Evolutionary conservation across 2,797 vertebrate genomes (phyloP), one percentile per base, ranked within the genome.

Genomic region (Dermochelys coriacea): DNA sequence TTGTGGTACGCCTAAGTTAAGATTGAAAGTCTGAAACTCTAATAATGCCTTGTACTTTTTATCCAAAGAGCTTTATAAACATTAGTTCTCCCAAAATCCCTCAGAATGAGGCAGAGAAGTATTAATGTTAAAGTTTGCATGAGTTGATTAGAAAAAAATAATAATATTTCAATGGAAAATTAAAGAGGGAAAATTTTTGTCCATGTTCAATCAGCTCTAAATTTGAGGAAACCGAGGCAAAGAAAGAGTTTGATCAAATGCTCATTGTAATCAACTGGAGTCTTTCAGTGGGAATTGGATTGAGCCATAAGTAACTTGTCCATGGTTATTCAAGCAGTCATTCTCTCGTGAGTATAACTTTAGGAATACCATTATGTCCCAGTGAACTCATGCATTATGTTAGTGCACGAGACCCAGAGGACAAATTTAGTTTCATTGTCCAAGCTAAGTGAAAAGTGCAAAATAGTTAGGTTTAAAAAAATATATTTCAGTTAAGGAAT

Each of bases 401-500:
- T 1, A 80, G 82, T 75, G 86, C 49, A 71, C 45, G 75, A 68
- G 8, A 89, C 81, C 7, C 27, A 84, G 5, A 51, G 1, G 0
- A 71, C 14, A 85, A 5, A 29, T 29, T 71, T 15, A 50, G 75
- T 79, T 59, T 57, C 41, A 12, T n/a, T n/a, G 29, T 41, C 7
- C n/a, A 88, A 2, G 8, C 2, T 84, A n/a, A 92, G 55, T 11
- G 4, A 93, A 52, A 12, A 90, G 51, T 7, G 1, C 12, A 88
- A 82, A 93, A 86, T 16, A 78, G 61, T 6, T 71, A 7, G 49
- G 7, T 82, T 85, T 41, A 10, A 55, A 55, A 89, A 79, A 29
- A 3, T 9, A 3, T 9, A 49, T 5, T 4, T 0, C 12, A 1
- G 6, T 84, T 5, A 0, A 15, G 59, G 14, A 87, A 3, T 83